Evolutionary conservation across 2,113 vertebrate genomes (phyloP), one percentile per base, ranked within the genome.

Genomic region (Ursus arctos): DNA sequence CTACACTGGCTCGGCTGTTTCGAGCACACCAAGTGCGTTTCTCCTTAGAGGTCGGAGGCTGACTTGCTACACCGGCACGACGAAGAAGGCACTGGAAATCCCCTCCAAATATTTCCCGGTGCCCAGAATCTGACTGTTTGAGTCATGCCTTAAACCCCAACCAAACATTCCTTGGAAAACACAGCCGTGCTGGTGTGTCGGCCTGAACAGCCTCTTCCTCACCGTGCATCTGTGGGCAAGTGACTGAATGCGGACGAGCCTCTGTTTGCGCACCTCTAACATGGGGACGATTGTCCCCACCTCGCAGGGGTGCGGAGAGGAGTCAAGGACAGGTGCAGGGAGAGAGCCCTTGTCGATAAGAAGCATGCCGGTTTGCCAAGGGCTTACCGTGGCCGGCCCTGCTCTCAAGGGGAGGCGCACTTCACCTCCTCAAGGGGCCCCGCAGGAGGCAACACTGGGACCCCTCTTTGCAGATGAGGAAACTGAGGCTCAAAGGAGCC

Each of bases 401-500:
- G 76, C 18, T 51, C 55, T 33, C 43, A 4, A 55, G 87, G 12
- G 2, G 13, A 82, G 65, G 36, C 18, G 1, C 6, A 7, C 12
- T 33, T 28, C 40, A 26, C 69, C 40, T 40, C 69, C 81, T n/a
- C 59, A 28, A 8, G 26, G 0, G 14, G 53, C 49, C 81, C 33
- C 26, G 4, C n/a, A n/a, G 51, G 51, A 83, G 26, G 21, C 28
- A n/a, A 12, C 40, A 51, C 10, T 12, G 15, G 40, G 63, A 82
- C 9, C 55, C 69, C 80, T 72, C 19, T 26, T 28, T 69, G 76
- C 14, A 89, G 79, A 89, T 13, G 59, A 89, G 92, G 83, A 84
- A 81, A 85, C 36, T 47, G 22, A 79, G 79, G 91, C 77, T 69
- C 51, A 63, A 83, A 91, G 19, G 69, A 72, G 49, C 21, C 89